Evolutionary conservation across 2,797 vertebrate genomes (phyloP).

Genomic region (Chelon labrosus): DNA sequence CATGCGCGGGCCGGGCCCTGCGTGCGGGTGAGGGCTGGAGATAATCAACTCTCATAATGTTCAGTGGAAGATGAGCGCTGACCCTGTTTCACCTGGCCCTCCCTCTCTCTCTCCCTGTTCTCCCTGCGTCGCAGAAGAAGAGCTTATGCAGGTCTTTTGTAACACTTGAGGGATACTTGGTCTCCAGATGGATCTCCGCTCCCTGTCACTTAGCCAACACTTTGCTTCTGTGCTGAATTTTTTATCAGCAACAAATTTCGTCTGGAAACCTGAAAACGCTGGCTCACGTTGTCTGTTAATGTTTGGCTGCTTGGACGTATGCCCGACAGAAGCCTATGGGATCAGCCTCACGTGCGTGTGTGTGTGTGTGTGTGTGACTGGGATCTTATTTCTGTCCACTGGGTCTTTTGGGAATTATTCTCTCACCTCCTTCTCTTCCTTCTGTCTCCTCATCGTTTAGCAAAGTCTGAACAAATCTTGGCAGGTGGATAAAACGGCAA

Average conservation of each 20-base stretch:
- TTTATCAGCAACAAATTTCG: conserved; percentile 71
- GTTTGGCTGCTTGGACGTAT: conserved; percentile 38
- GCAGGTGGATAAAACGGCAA: too few species aligned
- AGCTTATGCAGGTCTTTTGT: conserved; percentile 75
- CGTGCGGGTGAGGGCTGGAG: conserved; percentile 48
- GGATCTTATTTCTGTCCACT: background rate
- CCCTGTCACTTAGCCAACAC: conserved; percentile 73
- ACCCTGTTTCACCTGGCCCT: conserved; percentile 76
- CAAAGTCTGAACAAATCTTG: too few species aligned
- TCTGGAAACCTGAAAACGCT: conserved; percentile 62
- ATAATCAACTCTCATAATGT: conserved; percentile 75
- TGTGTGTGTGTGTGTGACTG: background rate
- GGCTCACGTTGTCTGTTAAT: conserved; percentile 42
- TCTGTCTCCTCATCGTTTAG: conserved; percentile 12
- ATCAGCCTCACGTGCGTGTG: background rate
- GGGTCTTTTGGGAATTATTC: conserved; percentile 2
- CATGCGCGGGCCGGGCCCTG: conserved; percentile 33
- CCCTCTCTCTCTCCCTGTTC: conserved; percentile 41
- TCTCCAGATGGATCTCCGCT: conserved; percentile 57
- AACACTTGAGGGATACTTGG: conserved; percentile 71
- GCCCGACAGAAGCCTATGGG: conserved; percentile 11
- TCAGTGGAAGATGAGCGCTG: conserved; percentile 61
- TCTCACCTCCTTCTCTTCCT: background rate
- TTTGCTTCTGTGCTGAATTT: conserved; percentile 70
- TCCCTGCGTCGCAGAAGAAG: conserved; percentile 49